phyloP scores from a whole-genome alignment of 1,140 invertebrate genomes.

The Camponotus floridanus region DNA sequence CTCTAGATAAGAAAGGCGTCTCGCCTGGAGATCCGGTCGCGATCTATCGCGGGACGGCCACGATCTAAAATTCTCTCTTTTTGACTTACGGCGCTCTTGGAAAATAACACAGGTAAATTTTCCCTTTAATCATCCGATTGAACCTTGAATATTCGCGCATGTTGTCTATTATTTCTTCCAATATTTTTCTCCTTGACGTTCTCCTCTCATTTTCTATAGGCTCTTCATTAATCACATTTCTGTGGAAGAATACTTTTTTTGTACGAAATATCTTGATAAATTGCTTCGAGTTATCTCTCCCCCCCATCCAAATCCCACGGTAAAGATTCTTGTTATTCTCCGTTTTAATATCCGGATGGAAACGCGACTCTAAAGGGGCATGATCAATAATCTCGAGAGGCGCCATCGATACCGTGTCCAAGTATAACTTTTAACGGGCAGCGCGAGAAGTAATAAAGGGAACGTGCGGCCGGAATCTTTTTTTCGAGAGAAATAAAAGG shows the following conservation, averaged over 20 bases:
- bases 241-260: neutral
- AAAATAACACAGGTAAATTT: slow-evolving; percentile 2
- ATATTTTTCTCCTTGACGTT: neutral
- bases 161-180: neutral
- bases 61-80: slow-evolving; percentile 32
- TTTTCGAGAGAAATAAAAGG: slow-evolving; percentile 67
- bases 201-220: neutral
- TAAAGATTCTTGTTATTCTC: neutral
- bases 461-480: slow-evolving; percentile 26
- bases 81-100: neutral
- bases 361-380: neutral
- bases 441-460: slow-evolving; percentile 62
- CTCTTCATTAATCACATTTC: neutral
- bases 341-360: neutral
- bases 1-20: slow-evolving; percentile 18
- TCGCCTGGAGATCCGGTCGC: slow-evolving; percentile 20
- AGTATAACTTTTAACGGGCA: slow-evolving; percentile 72
- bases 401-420: slow-evolving; percentile 26
- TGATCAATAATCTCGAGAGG: neutral
- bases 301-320: too few relatives aligned
- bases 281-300: neutral
- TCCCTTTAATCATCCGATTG: neutral
- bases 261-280: slow-evolving; percentile 11
- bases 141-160: neutral
- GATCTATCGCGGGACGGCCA: slow-evolving; percentile 33